These are phyloP conservation scores for Diabrotica balteata DNA, from an alignment of 2,888 invertebrate species.

Conservation along the genomic window DNA sequence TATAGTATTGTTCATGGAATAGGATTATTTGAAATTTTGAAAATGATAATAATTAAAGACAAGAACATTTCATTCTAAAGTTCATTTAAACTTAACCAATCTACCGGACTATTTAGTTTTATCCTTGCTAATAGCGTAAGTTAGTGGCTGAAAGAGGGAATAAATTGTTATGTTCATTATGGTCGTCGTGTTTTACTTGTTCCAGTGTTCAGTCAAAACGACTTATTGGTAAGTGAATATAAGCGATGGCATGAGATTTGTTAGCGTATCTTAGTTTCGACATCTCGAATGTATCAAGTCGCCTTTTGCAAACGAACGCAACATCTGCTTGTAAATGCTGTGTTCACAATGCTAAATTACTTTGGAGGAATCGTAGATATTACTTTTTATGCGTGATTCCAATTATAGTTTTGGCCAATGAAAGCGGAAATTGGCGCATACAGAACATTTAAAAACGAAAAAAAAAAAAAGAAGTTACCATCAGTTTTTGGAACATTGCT, in stretches of 20 bases:
- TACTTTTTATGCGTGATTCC: too few species aligned
- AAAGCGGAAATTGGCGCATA: too few species aligned
- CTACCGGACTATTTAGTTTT: background rate
- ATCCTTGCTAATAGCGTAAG: slow-evolving; percentile 44
- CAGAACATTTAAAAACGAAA: too few species aligned
- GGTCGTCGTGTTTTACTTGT: slow-evolving; percentile 50
- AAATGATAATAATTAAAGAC: too few species aligned
- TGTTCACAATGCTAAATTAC: slow-evolving; percentile 40
- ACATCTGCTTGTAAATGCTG: slow-evolving; percentile 39
- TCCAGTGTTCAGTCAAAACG: slow-evolving; percentile 47
- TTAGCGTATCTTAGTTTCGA: slow-evolving; percentile 43
- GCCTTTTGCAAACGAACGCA: slow-evolving; percentile 8
- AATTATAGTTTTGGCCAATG: too few species aligned
- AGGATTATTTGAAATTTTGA: too few species aligned
- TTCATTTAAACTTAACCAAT: background rate
- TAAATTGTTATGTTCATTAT: slow-evolving; percentile 53
- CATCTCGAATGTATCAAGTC: slow-evolving; percentile 42
- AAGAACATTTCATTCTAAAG: too few species aligned
- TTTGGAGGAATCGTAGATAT: slow-evolving; percentile 6
- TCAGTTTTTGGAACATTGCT: too few species aligned
- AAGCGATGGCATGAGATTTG: slow-evolving; percentile 45
- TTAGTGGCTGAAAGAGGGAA: slow-evolving; percentile 48
- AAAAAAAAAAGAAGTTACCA: too few species aligned
- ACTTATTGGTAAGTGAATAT: slow-evolving; percentile 47
- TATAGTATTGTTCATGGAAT: too few species aligned